Evolutionary conservation across 2,113 vertebrate species (phyloP).

Genomic region (Capreolus pygargus): DNA sequence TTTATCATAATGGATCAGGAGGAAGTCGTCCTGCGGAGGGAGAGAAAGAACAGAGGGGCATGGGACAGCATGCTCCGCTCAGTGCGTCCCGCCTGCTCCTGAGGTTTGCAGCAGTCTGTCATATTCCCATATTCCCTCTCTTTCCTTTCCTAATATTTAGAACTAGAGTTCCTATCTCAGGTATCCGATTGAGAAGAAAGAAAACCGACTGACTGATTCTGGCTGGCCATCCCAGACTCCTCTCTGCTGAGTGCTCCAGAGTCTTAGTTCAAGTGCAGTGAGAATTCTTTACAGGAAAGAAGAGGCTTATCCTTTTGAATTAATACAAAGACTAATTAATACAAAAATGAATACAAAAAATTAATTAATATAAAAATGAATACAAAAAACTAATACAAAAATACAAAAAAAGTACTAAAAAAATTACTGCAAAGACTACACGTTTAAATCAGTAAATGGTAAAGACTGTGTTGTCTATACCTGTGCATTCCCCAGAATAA

Average conservation of each 20-base stretch:
- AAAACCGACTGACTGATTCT: neutral
- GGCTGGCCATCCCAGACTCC: neutral
- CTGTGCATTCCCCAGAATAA: neutral
- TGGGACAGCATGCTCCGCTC: fast-evolving
- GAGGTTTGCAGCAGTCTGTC: neutral
- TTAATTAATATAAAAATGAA: neutral
- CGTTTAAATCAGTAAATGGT: neutral
- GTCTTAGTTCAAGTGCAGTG: neutral
- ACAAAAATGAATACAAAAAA: neutral
- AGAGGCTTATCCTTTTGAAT: neutral
- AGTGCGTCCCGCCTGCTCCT: fast-evolving
- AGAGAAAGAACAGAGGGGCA: neutral
- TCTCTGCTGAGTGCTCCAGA: neutral
- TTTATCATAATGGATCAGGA: constrained; percentile 99
- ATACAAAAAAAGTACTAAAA: neutral
- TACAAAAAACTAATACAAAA: neutral
- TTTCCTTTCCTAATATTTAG: neutral
- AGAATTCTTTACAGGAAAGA: neutral
- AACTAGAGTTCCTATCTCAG: neutral
- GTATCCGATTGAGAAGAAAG: neutral
- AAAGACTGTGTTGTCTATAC: neutral
- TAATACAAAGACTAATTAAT: neutral
- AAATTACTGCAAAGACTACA: neutral
- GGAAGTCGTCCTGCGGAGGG: constrained; percentile 92
- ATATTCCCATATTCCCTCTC: neutral